A percentile compares a stretch with the other conserved stretches of the same genome.
phyloP scores from a whole-genome alignment of 2,797 vertebrate genomes.

The Chrysocyon brachyurus region DNA sequence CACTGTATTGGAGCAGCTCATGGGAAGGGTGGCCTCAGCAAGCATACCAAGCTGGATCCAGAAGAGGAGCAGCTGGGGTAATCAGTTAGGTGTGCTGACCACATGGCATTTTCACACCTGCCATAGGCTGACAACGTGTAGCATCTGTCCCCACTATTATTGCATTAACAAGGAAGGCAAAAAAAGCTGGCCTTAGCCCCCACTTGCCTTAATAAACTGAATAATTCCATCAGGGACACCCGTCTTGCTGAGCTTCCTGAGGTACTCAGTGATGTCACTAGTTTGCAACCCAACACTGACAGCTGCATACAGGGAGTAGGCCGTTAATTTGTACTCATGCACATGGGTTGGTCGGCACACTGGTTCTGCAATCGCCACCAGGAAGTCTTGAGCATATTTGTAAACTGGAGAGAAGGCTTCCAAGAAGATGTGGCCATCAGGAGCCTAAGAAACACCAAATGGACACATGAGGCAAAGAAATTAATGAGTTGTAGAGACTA shows the following conservation, averaged over 20 bases:
- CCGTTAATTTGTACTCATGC: constrained; percentile 98
- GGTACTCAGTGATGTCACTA: constrained; percentile 97
- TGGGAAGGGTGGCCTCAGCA: not conserved
- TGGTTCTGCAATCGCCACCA: constrained; percentile 98
- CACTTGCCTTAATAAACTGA: constrained; percentile 96
- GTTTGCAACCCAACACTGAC: constrained; percentile 98
- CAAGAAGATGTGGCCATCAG: constrained; percentile 98
- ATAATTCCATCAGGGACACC: constrained; percentile 97
- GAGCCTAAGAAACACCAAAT: constrained; percentile 91
- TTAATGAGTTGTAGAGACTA: not conserved
- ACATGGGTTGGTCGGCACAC: constrained; percentile 96
- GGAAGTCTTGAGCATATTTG: constrained; percentile 98
- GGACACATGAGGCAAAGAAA: not conserved
- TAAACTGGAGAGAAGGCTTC: constrained; percentile 99
- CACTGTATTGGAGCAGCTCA: not conserved
- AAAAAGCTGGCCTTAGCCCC: not conserved
- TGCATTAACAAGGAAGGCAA: not conserved
- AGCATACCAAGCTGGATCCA: not conserved
- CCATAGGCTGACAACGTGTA: not conserved
- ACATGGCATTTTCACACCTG: not conserved
- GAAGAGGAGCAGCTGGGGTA: not conserved
- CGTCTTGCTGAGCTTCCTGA: constrained; percentile 99
- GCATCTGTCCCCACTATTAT: not conserved
- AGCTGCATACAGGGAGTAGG: constrained; percentile 97
- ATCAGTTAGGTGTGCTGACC: not conserved